Conservation (phyloP, 2,888 invertebrate species). For the Sinopyrophorus schimmeli region DNA sequence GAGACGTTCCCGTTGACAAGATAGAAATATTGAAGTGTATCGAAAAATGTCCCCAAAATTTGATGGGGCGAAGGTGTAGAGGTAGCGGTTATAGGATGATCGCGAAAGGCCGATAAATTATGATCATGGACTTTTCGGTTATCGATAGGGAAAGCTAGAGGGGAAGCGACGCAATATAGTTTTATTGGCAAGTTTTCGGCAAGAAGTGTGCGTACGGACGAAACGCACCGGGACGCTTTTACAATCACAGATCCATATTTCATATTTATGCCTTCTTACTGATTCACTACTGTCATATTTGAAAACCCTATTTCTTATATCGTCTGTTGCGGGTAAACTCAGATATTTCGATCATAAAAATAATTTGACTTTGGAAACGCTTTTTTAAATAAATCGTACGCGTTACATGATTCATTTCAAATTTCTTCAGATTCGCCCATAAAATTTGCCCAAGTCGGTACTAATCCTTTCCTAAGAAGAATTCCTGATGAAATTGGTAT, state of each 20-base stretch:
- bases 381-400: conserved; percentile 18
- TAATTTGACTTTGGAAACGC: conserved; percentile 27
- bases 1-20: conserved; percentile 14
- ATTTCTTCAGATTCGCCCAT: too few relatives aligned
- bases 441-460: too few relatives aligned
- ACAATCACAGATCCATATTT: conserved; percentile 51
- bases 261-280: conserved; percentile 51
- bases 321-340: conserved; percentile 29
- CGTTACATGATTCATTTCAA: too few relatives aligned
- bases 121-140: conserved; percentile 46
- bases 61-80: conserved; percentile 47
- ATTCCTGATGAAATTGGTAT: too few relatives aligned
- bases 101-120: conserved; percentile 44
- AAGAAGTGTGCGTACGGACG: conserved; percentile 39
- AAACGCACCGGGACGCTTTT: conserved; percentile 38
- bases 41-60: conserved; percentile 41
- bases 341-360: conserved; percentile 31
- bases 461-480: too few relatives aligned
- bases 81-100: conserved; percentile 43
- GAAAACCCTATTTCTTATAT: conserved; percentile 49
- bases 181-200: conserved; percentile 35
- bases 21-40: conserved; percentile 25
- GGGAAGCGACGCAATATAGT: conserved; percentile 34
- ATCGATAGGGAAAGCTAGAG: conserved; percentile 35
- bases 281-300: conserved; percentile 51